Base-by-base conservation (phyloP, 1,140 invertebrate species). In the Drosophila repleta region DNA sequence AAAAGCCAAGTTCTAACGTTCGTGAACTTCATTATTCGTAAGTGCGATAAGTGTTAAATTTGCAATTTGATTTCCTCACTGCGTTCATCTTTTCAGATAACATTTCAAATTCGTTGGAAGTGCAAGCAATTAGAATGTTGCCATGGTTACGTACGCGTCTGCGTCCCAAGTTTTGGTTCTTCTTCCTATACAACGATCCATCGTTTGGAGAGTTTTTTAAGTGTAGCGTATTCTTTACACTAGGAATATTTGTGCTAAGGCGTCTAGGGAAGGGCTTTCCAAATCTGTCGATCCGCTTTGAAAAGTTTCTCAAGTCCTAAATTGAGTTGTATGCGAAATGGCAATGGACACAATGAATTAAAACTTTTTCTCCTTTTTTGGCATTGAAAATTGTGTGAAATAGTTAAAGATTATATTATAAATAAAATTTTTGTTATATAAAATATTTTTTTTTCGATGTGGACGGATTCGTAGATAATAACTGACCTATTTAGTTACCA, bases 261-360 rank as follows among this genome's bases (percentile, higher is more conserved):
- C 37, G 49, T 15, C 37, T 62, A 46, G 66, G 49, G 3, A 39
- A 39, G 8, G 41, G 49, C 10, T n/a, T 63, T 2, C 49, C 29
- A 11, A 17, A 10, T 4, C 8, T 53, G 13, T 6, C 18, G 39
- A 18, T 18, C 13, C 10, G 15, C 4, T n/a, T 56, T 43, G 41
- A 65, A 45, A 45, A 51, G 35, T 45, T 29, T 4, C 17, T 64
- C 4, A 15, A 11, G 8, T 24, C 60, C 11, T 51, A 43, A 10
- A 26, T 35, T 13, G 11, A 17, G 11, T 24, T 1, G 6, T 48
- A 13, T 8, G 21, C 13, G 5, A 24, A 48, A 15, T 48, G 45
- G 20, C 45, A 41, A 7, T 24, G 45, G 5, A 10, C 41, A 8
- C 0, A 1, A 20, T 18, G 0, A 43, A 17, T 5, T 11, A 18